Percentiles rank a stretch among this genome's conserved stretches.
Evolutionary conservation across 2,113 vertebrate genomes (phyloP).

Genomic region (Perognathus longimembris): DNA sequence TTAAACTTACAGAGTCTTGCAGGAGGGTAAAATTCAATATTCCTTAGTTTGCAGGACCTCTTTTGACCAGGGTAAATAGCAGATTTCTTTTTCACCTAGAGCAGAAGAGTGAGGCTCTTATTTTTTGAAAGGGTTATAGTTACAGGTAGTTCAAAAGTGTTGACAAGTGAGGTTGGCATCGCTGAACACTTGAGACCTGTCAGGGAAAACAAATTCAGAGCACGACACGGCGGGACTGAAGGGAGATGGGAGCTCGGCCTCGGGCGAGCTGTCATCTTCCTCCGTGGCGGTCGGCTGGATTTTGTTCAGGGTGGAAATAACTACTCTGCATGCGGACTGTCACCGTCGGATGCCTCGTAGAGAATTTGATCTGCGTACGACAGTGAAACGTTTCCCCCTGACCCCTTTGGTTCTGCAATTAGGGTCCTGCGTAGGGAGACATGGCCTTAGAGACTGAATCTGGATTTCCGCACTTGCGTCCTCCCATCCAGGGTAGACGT

Average conservation of each 20-base stretch:
- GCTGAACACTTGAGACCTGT: constrained; percentile 42
- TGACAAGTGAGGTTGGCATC: constrained; percentile 44
- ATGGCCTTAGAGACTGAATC: neutral
- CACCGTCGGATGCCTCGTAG: constrained; percentile 28
- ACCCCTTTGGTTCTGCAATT: neutral
- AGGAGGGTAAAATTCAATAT: constrained; percentile 33
- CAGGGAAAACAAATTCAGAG: constrained; percentile 29
- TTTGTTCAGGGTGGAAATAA: constrained; percentile 3
- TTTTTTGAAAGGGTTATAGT: constrained; percentile 30
- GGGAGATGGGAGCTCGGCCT: neutral
- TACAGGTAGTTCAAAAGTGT: constrained; percentile 41
- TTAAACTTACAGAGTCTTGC: neutral
- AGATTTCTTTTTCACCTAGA: neutral
- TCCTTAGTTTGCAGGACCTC: neutral
- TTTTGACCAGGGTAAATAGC: constrained; percentile 10
- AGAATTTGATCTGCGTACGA: neutral
- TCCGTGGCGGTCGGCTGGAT: neutral
- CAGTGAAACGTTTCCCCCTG: neutral
- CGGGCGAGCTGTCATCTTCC: neutral
- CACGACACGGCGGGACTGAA: neutral
- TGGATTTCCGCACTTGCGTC: neutral
- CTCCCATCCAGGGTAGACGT: neutral
- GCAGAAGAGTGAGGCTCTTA: neutral
- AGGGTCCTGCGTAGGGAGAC: neutral
- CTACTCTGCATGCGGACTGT: neutral